Evolutionary conservation across 1,140 invertebrate genomes (phyloP).

Genomic region (Bombus consobrinus): DNA sequence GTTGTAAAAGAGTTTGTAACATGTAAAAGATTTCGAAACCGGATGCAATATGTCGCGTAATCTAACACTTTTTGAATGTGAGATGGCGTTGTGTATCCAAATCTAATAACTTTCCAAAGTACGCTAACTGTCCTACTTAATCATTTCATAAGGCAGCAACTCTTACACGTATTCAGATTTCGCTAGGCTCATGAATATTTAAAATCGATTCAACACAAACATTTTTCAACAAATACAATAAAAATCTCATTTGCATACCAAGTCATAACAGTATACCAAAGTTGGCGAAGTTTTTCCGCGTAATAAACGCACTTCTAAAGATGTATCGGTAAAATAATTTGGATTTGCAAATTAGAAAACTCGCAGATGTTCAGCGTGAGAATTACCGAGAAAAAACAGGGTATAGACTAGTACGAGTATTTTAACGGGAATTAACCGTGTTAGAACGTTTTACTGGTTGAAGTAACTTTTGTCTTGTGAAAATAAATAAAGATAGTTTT

Average conservation of each 20-base stretch:
- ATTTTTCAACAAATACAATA: neutral
- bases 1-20: neutral
- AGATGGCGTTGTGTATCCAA: neutral
- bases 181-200: conserved; percentile 31
- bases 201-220: neutral
- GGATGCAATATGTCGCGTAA: neutral
- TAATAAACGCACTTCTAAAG: neutral
- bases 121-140: conserved; percentile 25
- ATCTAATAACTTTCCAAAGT: conserved; percentile 29
- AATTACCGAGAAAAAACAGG: neutral
- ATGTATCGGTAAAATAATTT: neutral
- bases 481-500: conserved; percentile 30
- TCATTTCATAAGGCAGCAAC: conserved; percentile 13
- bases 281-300: neutral
- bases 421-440: neutral
- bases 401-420: neutral
- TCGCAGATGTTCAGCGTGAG: neutral
- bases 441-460: neutral
- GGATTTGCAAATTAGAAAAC: neutral
- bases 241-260: neutral
- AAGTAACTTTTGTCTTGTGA: neutral
- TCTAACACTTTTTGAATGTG: neutral
- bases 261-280: neutral
- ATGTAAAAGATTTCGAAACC: neutral
- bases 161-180: conserved; percentile 21